Conservation (phyloP, 1,140 invertebrate genomes). For the Cataglyphis hispanica region DNA sequence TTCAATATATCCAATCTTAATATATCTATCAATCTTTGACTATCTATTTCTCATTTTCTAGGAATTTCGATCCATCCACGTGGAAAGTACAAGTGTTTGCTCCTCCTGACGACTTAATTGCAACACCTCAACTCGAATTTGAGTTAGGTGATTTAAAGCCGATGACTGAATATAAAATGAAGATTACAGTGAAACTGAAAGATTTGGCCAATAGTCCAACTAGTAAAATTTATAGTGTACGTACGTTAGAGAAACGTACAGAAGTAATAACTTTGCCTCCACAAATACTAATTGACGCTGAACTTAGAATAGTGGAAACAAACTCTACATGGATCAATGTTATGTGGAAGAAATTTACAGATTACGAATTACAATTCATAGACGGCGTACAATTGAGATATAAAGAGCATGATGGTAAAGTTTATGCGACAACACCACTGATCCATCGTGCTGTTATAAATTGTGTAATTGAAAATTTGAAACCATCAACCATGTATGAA, state of each 20-base stretch:
- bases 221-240: constrained; percentile 91
- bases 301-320: constrained; percentile 90
- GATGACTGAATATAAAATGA: constrained; percentile 93
- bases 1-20: background rate
- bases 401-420: constrained; percentile 90
- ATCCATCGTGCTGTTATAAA: constrained; percentile 92
- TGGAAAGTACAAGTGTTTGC: constrained; percentile 95
- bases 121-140: constrained; percentile 94
- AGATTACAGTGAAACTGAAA: constrained; percentile 91
- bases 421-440: constrained; percentile 91
- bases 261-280: constrained; percentile 88
- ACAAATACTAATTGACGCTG: constrained; percentile 90
- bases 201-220: constrained; percentile 91
- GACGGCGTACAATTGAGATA: constrained; percentile 91
- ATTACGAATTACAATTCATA: constrained; percentile 92
- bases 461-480: constrained; percentile 91
- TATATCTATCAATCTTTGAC: background rate
- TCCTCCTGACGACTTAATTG: constrained; percentile 93
- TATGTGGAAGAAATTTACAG: constrained; percentile 93
- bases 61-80: constrained; percentile 89
- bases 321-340: constrained; percentile 93
- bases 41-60: constrained; percentile 75
- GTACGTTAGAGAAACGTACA: constrained; percentile 87
- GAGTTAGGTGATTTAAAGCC: constrained; percentile 92
- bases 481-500: constrained; percentile 91